Evolutionary conservation across 2,113 vertebrate genomes (phyloP).

Genomic region (Pangasianodon gigas): DNA sequence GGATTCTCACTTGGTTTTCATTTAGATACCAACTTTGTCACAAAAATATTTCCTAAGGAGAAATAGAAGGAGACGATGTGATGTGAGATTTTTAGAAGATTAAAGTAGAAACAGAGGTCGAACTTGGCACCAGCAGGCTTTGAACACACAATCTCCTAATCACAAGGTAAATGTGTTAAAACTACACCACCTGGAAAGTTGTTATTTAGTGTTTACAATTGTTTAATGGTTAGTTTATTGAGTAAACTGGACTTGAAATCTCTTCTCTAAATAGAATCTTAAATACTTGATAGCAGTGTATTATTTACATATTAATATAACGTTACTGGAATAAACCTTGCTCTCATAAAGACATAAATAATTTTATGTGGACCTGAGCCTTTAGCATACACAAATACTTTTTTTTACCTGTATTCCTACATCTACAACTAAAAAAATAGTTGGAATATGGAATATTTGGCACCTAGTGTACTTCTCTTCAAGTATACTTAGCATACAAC

Average conservation of each 20-base stretch:
- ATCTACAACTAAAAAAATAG: background rate
- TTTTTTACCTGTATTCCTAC: background rate
- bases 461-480: background rate
- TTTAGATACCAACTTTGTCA: background rate
- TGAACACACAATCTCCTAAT: background rate
- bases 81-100: background rate
- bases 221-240: background rate
- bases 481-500: background rate
- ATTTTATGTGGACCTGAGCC: background rate
- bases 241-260: too few relatives aligned
- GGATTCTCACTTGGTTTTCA: slow-evolving; percentile 15
- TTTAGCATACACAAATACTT: background rate
- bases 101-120: slow-evolving; percentile 1
- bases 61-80: background rate
- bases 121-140: background rate
- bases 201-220: background rate
- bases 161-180: background rate
- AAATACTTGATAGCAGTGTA: background rate
- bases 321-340: background rate
- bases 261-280: background rate
- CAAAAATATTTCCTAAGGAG: background rate
- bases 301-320: background rate
- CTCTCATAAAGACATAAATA: background rate
- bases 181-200: background rate
- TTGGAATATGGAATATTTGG: background rate